phyloP scores from a whole-genome alignment of 2,888 invertebrate species.

The Eupeodes luniger region DNA sequence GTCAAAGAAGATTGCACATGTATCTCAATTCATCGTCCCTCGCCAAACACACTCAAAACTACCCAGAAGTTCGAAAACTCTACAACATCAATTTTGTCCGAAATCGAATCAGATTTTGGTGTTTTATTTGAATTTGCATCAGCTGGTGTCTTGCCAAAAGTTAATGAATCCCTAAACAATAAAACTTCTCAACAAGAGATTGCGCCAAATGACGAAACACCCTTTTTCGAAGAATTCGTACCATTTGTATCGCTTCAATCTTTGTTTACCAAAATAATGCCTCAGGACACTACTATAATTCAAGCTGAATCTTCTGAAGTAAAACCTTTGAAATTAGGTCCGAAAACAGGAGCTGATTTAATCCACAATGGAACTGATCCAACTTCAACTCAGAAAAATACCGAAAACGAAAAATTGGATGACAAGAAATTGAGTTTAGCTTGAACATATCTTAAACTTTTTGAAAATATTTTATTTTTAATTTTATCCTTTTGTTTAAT shows the following conservation, averaged over 20 bases:
- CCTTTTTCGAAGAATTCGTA: slow-evolving; percentile 38
- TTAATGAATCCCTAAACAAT: neutral
- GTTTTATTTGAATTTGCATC: slow-evolving; percentile 35
- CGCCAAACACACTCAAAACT: neutral
- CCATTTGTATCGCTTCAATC: slow-evolving; percentile 27
- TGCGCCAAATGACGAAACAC: neutral
- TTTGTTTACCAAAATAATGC: slow-evolving; percentile 15
- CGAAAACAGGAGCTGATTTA: neutral
- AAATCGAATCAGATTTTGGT: slow-evolving; percentile 40
- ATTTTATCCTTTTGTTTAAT: neutral
- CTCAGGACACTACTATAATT: slow-evolving; percentile 36
- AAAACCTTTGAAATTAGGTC: neutral
- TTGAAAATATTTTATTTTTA: neutral
- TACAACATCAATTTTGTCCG: slow-evolving; percentile 32
- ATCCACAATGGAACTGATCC: neutral
- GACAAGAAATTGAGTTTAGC: neutral
- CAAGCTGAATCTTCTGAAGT: neutral
- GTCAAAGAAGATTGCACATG: slow-evolving; percentile 16
- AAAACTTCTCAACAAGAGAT: neutral
- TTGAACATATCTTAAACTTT: neutral
- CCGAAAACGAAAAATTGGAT: neutral
- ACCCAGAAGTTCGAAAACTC: slow-evolving; percentile 19
- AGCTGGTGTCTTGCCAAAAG: neutral
- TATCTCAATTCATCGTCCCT: neutral
- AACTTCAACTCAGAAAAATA: neutral